Evolutionary conservation across 2,888 invertebrate species (phyloP).

Genomic region (Rhogogaster chlorosoma): DNA sequence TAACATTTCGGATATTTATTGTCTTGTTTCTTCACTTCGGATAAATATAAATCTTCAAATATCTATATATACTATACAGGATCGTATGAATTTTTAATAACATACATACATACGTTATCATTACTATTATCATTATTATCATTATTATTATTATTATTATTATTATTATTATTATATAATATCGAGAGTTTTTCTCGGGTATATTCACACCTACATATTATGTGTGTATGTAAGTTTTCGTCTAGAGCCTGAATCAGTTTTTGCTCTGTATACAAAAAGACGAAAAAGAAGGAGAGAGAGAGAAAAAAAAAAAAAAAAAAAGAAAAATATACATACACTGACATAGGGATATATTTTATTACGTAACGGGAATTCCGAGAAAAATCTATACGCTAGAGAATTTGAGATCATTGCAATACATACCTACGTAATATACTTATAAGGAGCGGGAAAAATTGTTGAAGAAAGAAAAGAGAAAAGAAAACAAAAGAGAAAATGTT

Average conservation of each 20-base stretch:
- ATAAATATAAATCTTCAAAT: neutral
- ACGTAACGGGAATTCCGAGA: slow-evolving; percentile 25
- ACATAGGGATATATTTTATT: neutral
- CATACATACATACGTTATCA: neutral
- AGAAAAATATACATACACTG: neutral
- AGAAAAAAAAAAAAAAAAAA: neutral
- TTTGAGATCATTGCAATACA: too few species aligned
- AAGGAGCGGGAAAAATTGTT: too few species aligned
- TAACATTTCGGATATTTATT: neutral
- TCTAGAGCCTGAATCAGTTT: neutral
- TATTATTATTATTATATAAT: too few species aligned
- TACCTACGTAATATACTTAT: too few species aligned
- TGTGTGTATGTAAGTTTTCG: neutral
- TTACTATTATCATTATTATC: too few species aligned
- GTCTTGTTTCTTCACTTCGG: neutral
- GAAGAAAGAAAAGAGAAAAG: too few species aligned
- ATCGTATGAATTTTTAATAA: neutral
- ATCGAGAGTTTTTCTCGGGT: too few species aligned
- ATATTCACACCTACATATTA: neutral
- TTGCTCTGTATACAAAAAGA: neutral
- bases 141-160: too few species aligned
- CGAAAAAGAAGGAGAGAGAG: neutral
- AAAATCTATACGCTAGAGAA: neutral
- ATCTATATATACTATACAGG: neutral
- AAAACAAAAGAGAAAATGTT: too few species aligned